Evolutionary conservation across 2,888 invertebrate genomes (phyloP), one percentile per base, ranked within the genome.

Genomic region (Opisthograptis luteolata): DNA sequence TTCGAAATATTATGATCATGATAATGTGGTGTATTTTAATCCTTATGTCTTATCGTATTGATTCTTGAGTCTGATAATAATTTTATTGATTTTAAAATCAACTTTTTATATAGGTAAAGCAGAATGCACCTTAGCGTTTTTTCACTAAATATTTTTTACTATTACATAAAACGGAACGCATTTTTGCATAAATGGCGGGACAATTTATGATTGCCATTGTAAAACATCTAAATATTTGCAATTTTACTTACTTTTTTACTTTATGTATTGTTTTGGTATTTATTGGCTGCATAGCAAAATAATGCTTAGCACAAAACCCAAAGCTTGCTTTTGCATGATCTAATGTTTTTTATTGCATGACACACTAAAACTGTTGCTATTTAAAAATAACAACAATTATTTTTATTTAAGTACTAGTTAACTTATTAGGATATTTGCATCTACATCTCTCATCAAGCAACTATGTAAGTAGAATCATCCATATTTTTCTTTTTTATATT

Each of bases 381-480:
- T 28, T 41, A 24, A 22, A 40, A 34, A 35, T 46, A 39, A n/a
- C n/a, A n/a, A n/a, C n/a, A n/a, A n/a, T n/a, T n/a, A n/a, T n/a
- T n/a, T n/a, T n/a, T n/a, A n/a, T n/a, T n/a, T 20, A 31, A 19
- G 31, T 48, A 36, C 13, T 48, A 37, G 40, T 55, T 37, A 46
- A 13, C 17, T 48, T 50, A 43, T 34, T 52, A 55, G 41, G 53
- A 43, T 60, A 49, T 56, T n/a, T 27, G 31, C 25, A 39, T 27
- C 30, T 28, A 31, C 27, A 24, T 41, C 15, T 25, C 6, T 42
- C 44, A 50, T 32, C 37, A 44, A 43, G 17, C 22, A 28, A 37
- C 15, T 45, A 25, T 36, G 44, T 44, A 44, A 51, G 44, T 44
- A 35, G 13, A 45, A 19, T 25, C 37, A 43, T 39, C 22, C 4